Base-by-base conservation (phyloP, 2,113 vertebrate species). In the Caretta caretta region DNA sequence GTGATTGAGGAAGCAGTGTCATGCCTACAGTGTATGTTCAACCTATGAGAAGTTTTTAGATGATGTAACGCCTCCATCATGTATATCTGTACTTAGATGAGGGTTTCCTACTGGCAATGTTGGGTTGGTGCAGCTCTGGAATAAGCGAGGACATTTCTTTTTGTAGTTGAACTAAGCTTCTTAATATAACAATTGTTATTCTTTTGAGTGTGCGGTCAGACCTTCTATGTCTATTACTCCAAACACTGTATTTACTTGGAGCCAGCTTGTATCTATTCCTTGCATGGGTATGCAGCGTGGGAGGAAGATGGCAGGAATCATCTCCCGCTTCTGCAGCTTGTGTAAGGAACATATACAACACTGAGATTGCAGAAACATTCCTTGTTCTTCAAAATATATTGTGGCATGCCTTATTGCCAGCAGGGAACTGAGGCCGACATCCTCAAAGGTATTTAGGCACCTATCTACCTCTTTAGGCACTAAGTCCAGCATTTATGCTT, bases 361-460 rank as follows among this genome's bases (percentile, higher is more conserved):
- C 35, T 14, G 89, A 48, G n/a, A 54, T 1, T 56, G 20, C 13
- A 82, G 51, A 75, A 87, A 92, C 31, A 51, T 69, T 92, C 75
- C 72, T 76, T 76, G 38, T 76, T 76, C 83, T 86, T 90, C 48
- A 84, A 38, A 89, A 76, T 22, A 69, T 80, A 8, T 50, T 25
- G 86, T 90, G 65, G 3, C 20, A 72, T 54, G 20, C 5, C 42
- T 92, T 95, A 85, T 93, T 94, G 96, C 93, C 72, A 92, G 48
- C 1, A 2, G 13, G 11, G 22, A 14, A 83, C 5, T 19, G 35
- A n/a, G 35, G 35, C 35, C 31, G 19, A n/a, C 14, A 69, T 4
- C 31, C 59, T 69, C 16, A n/a, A 69, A 69, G 35, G 16, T 17
- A 69, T 4, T 17, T 69, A 69, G 16, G 31, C 8, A 69, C 17